Evolutionary conservation across 2,113 vertebrate species (phyloP).

Genomic region (Urocynchramus pylzowi): DNA sequence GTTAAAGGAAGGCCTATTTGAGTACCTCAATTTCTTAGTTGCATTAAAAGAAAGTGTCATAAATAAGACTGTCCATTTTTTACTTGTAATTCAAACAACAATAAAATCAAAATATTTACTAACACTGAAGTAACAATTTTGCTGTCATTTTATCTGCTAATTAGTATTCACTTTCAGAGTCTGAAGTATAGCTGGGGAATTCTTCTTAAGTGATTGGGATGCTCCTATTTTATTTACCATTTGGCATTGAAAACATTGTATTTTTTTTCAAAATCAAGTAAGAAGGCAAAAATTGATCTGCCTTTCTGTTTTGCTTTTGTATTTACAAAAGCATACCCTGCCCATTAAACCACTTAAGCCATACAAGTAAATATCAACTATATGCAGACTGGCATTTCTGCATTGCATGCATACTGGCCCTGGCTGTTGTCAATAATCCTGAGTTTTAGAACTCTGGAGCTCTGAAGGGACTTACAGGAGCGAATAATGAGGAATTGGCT

Average conservation of each 20-base stretch:
- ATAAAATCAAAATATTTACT: background rate
- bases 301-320: background rate
- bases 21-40: background rate
- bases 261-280: background rate
- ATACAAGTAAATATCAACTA: fast-evolving
- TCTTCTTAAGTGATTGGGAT: background rate
- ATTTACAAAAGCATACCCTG: background rate
- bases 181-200: background rate
- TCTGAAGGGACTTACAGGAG: background rate
- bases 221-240: background rate
- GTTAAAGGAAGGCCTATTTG: background rate
- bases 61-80: background rate
- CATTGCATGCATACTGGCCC: background rate
- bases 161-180: background rate
- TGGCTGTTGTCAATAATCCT: background rate
- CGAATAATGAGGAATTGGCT: background rate
- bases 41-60: background rate
- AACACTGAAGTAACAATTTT: background rate
- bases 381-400: background rate
- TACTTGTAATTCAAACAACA: background rate
- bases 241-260: background rate
- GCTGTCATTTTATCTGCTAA: background rate
- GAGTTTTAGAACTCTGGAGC: background rate
- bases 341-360: background rate
- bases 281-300: background rate